phyloP scores from a whole-genome alignment of 1,140 invertebrate genomes.

The Parapsyche elsis region DNA sequence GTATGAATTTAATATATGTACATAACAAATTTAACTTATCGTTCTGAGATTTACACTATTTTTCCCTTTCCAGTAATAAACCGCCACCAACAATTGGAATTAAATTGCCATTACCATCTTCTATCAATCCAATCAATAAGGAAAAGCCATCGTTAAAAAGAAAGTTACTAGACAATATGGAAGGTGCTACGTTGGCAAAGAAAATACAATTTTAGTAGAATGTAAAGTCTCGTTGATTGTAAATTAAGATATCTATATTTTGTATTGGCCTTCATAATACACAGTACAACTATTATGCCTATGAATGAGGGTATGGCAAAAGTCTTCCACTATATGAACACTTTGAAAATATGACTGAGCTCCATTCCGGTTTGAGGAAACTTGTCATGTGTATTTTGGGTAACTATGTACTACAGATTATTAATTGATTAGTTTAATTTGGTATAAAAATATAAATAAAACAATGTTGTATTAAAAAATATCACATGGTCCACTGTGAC shows the following conservation, averaged over 20 bases:
- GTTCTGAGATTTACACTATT: background rate
- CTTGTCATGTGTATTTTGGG: too few relatives aligned
- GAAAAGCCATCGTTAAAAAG: constrained; percentile 80
- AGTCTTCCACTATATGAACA: too few relatives aligned
- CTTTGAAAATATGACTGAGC: too few relatives aligned
- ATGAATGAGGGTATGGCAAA: too few relatives aligned
- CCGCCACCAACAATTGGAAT: constrained; percentile 86
- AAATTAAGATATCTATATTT: too few relatives aligned
- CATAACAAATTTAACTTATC: background rate
- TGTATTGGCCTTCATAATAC: too few relatives aligned
- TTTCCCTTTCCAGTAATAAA: constrained; percentile 76
- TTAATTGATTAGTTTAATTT: background rate
- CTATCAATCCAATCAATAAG: constrained; percentile 68
- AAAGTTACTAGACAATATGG: constrained; percentile 77
- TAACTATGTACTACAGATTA: too few relatives aligned
- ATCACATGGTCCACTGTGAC: constrained; percentile 56
- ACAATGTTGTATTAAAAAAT: constrained; percentile 50
- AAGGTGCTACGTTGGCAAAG: constrained; percentile 76
- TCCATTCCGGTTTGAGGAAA: too few relatives aligned
- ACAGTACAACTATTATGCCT: too few relatives aligned
- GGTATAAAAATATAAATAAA: background rate
- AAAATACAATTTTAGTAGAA: constrained; percentile 70
- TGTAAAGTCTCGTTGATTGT: background rate
- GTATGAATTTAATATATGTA: constrained; percentile 63
- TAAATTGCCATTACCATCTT: constrained; percentile 82